Evolutionary conservation across 2,888 invertebrate species (phyloP), one percentile per base, ranked within the genome.

Genomic region (Seira musarum): DNA sequence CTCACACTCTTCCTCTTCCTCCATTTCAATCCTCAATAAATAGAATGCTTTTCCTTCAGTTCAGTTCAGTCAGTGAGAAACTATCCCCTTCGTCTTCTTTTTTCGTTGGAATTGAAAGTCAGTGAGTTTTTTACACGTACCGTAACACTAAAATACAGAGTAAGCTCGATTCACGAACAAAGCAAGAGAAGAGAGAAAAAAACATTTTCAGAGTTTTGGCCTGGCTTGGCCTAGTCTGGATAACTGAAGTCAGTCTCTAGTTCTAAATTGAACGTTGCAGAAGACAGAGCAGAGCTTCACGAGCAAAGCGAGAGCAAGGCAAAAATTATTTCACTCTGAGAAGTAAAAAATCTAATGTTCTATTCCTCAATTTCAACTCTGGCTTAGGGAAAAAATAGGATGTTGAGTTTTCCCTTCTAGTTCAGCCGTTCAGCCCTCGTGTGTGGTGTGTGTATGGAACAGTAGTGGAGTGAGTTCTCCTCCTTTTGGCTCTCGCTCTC

Each of bases 301-400:
- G 15, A 49, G 49, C 3, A 49, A 13, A 49, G 49, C 3, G 2
- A 15, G 49, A 49, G 15, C 2, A 8, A 8, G 15, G 49, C 3
- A 49, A 13, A 49, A 49, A 49, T 49, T n/a, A 5, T 30, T 30
- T 30, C 8, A 30, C 30, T 30, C 8, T 8, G 17, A 49, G 49
- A 49, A 49, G 49, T 49, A n/a, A 49, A 49, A 49, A 49, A 49
- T 49, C 15, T 49, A 49, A 49, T 49, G 49, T 49, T 49, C 49
- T 49, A 49, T 49, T 13, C 49, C 49, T 49, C 49, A 49, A 49
- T 49, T 49, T 49, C 49, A 49, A 49, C 49, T 49, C 49, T 2
- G 49, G 49, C 49, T 49, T 49, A 30, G 30, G 30, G 8, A 30
- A 8, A 8, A 30, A 30, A 8, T 5, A 30, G 30, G 30, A 30